Conservation (phyloP, 2,888 invertebrate species). For the Cataglyphis rosenhaueri region DNA sequence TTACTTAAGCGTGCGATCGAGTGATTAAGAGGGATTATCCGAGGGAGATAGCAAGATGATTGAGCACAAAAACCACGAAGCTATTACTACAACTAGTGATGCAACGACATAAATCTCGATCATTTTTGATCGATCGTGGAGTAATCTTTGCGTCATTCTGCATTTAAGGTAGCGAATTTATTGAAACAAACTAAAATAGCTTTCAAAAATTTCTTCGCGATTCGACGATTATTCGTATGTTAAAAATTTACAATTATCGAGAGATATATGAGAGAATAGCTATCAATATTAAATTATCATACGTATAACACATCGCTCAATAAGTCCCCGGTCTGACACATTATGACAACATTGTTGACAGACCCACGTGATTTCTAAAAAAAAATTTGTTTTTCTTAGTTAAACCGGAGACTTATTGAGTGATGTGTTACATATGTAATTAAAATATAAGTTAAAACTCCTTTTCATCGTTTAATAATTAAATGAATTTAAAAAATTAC, state of each 20-base stretch:
- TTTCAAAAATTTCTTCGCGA: not conserved
- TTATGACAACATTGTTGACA: no score
- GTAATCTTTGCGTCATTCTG: conserved; percentile 33
- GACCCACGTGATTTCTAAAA: no score
- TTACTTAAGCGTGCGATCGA: conserved; percentile 7
- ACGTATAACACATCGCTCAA: not conserved
- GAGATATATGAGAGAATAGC: not conserved
- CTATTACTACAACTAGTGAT: conserved; percentile 30
- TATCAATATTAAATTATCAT: not conserved
- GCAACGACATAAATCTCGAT: conserved; percentile 44
- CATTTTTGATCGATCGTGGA: conserved; percentile 33
- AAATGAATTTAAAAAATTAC: not conserved
- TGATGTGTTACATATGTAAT: not conserved
- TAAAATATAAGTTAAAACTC: not conserved
- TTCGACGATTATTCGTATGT: not conserved
- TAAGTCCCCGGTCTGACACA: no score
- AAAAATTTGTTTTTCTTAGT: no score
- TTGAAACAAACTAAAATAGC: not conserved
- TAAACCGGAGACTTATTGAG: no score
- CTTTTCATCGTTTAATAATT: not conserved
- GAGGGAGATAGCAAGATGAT: conserved; percentile 37
- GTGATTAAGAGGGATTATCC: conserved; percentile 48
- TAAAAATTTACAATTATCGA: not conserved
- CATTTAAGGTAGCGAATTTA: not conserved
- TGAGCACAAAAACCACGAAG: conserved; percentile 42